Evolutionary conservation across 1,140 invertebrate genomes (phyloP), one percentile per base, ranked within the genome.

Genomic region (Tribolium castaneum): DNA sequence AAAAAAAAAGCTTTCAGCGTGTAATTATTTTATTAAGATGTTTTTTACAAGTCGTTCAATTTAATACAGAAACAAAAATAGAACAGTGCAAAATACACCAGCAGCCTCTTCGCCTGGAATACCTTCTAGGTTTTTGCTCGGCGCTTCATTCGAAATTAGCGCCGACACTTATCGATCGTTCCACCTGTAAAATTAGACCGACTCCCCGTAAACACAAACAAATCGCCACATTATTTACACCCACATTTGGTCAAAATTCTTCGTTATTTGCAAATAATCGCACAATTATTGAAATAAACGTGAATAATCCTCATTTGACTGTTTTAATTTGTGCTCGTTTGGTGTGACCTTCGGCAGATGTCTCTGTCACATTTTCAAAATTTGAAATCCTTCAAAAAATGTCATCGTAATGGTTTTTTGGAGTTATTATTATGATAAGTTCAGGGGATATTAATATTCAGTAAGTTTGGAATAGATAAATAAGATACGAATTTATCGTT

Each of bases 211-310:
- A 71, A 71, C 35, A 71, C 35, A 71, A 49, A 71, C 70, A 71
- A 49, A 71, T 6, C n/a, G 10, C 5, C 22, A 35, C 35, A 22
- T 35, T 12, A 12, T 49, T 71, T 51, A 70, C 9, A 4, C 6
- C 25, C 35, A 71, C 35, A 49, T 50, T 71, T 71, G 49, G 30
- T 39, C 70, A 14, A 71, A 71, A 49, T 71, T 35, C 3, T 71
- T 71, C 25, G 52, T 52, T 52, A 51, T 51, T 52, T 73, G 25
- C 52, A 51, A 52, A 73, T 52, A 73, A 30, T 73, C 25, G 45
- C 3, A 51, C 45, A 73, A 2, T 71, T 71, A 6, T 71, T 14
- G 19, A 2, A 71, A 71, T 12, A 50, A 22, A 50, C 16, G 35
- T 49, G 7, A 16, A 50, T 10, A 71, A 71, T 22, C 19, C 1